A percentile compares a stretch with the other conserved stretches of the same genome.
These are phyloP conservation scores for Episyrphus balteatus DNA, from an alignment of 1,140 invertebrate species.

Conservation along the genomic window DNA sequence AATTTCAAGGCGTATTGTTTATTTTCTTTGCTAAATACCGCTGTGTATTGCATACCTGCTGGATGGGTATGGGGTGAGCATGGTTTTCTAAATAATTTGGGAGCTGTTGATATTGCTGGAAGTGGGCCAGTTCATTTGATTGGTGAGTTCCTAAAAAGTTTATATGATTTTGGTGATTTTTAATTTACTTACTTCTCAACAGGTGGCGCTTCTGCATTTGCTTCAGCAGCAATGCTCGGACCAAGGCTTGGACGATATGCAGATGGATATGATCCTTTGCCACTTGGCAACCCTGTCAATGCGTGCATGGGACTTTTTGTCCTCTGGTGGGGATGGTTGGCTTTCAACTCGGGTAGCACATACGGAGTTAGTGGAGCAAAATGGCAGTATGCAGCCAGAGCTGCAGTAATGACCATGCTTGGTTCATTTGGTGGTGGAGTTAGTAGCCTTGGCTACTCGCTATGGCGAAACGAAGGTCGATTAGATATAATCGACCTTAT, in stretches of 20 bases:
- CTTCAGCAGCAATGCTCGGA: slow-evolving; percentile 80
- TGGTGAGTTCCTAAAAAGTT: not conserved
- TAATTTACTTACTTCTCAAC: not conserved
- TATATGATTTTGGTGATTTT: not conserved
- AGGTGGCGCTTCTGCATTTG: slow-evolving; percentile 54
- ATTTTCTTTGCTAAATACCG: slow-evolving; percentile 79
- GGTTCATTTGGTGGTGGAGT: slow-evolving; percentile 79
- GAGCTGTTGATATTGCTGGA: slow-evolving; percentile 80
- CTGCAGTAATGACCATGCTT: slow-evolving; percentile 81
- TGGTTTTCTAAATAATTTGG: slow-evolving; percentile 70
- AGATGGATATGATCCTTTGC: slow-evolving; percentile 57
- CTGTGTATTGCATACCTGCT: slow-evolving; percentile 78
- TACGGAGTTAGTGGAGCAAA: slow-evolving; percentile 58
- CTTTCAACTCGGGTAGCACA: slow-evolving; percentile 86
- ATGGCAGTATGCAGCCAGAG: slow-evolving; percentile 71
- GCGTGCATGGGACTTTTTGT: slow-evolving; percentile 87
- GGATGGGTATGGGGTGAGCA: slow-evolving; percentile 71
- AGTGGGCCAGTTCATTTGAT: slow-evolving; percentile 88
- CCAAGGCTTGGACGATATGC: slow-evolving; percentile 80
- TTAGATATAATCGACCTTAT: slow-evolving; percentile 77
- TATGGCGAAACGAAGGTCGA: slow-evolving; percentile 56
- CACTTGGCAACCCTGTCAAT: slow-evolving; percentile 80
- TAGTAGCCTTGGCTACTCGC: slow-evolving; percentile 52
- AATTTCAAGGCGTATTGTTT: slow-evolving; percentile 85
- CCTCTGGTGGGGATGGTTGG: slow-evolving; percentile 89